phyloP scores from a whole-genome alignment of 2,888 invertebrate genomes.

The Drosophila parthenogenetica region DNA sequence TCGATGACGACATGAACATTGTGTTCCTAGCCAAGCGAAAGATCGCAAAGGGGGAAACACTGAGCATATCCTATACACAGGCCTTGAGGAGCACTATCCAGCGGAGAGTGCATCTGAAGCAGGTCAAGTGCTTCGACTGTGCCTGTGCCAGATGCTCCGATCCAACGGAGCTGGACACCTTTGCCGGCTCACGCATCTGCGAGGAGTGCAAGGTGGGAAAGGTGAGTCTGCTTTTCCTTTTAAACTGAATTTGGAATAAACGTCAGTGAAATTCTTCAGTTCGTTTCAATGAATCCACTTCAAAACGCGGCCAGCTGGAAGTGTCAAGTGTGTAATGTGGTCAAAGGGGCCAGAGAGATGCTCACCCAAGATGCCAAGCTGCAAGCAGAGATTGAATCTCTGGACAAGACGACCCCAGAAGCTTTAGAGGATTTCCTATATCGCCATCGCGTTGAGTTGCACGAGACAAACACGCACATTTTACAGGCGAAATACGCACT shows the following conservation, averaged over 20 bases:
- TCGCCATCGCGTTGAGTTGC: slow-evolving; percentile 88
- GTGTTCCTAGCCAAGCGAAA: slow-evolving; percentile 87
- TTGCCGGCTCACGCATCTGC: slow-evolving; percentile 88
- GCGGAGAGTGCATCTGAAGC: slow-evolving; percentile 87
- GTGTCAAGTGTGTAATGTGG: slow-evolving; percentile 88
- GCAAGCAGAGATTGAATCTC: slow-evolving; percentile 86
- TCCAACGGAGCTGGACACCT: slow-evolving; percentile 89
- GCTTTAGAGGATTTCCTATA: slow-evolving; percentile 88
- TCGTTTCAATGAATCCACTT: slow-evolving; percentile 88
- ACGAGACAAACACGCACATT: slow-evolving; percentile 89
- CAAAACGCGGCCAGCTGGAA: slow-evolving; percentile 88
- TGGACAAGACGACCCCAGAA: slow-evolving; percentile 86
- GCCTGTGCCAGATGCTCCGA: slow-evolving; percentile 89
- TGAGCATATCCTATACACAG: slow-evolving; percentile 90
- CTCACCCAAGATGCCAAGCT: slow-evolving; percentile 88
- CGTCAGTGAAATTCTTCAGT: slow-evolving; percentile 67
- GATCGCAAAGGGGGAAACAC: slow-evolving; percentile 89
- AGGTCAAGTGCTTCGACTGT: slow-evolving; percentile 89
- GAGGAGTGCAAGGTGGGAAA: slow-evolving; percentile 87
- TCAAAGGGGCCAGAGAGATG: slow-evolving; percentile 87
- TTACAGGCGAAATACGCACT: slow-evolving; percentile 89
- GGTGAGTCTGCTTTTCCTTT: slow-evolving; percentile 57
- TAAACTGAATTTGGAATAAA: too few species aligned
- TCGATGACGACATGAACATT: slow-evolving; percentile 87
- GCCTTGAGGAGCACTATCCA: slow-evolving; percentile 89